phyloP scores from a whole-genome alignment of 1,140 invertebrate species.

The Drosophila nebulosa region DNA sequence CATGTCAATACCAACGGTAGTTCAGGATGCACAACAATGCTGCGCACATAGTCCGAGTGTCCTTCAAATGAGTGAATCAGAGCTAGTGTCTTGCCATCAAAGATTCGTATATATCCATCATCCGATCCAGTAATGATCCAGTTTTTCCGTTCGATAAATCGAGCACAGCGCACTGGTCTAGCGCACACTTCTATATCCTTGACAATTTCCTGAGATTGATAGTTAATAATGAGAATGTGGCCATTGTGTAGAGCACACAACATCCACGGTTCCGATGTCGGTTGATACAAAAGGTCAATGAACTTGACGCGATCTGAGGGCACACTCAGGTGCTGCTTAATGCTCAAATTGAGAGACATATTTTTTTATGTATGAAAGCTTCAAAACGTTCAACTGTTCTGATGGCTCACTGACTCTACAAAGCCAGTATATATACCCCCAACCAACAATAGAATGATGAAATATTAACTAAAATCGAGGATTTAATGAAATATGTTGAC shows the following conservation, averaged over 20 bases:
- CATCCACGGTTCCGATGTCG: constrained; percentile 95
- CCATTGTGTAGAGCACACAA: constrained; percentile 98
- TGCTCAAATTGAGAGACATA: constrained; percentile 96
- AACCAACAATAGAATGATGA: no score
- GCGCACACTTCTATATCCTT: constrained; percentile 91
- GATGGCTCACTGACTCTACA: not conserved
- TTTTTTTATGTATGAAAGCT: constrained; percentile 2
- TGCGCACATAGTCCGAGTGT: constrained; percentile 98
- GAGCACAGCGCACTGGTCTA: constrained; percentile 95
- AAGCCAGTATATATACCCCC: not conserved
- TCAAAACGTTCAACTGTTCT: not conserved
- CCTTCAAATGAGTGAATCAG: constrained; percentile 97
- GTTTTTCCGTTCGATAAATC: constrained; percentile 98
- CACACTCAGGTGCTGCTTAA: constrained; percentile 98
- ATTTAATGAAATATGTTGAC: no score
- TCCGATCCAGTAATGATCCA: constrained; percentile 99
- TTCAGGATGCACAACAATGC: constrained; percentile 97
- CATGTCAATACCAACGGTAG: constrained; percentile 98
- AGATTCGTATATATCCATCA: constrained; percentile 97
- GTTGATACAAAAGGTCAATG: constrained; percentile 95
- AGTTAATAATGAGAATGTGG: constrained; percentile 99
- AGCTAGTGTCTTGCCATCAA: constrained; percentile 99
- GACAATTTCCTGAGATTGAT: constrained; percentile 90
- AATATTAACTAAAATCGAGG: no score
- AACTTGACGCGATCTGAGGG: constrained; percentile 99